Base-by-base conservation (phyloP, 2,888 invertebrate species). In the Allacma fusca region DNA sequence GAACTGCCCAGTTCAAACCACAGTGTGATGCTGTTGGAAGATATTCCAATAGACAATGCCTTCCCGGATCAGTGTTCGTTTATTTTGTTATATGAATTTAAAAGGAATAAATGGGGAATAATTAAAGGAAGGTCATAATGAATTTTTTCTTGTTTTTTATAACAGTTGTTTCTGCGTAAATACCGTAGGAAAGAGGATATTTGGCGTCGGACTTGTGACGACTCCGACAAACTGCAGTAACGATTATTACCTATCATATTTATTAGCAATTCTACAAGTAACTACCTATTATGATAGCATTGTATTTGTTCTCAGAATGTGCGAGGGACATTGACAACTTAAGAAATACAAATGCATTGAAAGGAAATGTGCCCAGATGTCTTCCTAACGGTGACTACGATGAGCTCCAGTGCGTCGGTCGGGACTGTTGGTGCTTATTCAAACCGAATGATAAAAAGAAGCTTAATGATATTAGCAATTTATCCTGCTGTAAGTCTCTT, bases 311-410 rank as follows among this genome's bases (percentile, higher is more conserved):
- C 44, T 29, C 62, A 83, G 84, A 83, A 44, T 85, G 84, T 75
- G 77, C 83, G 16, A 78, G 81, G 67, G 84, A 83, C 64, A 70
- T 80, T 12, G 80, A 69, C 13, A 75, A 76, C 50, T 70, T 83
- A 1, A 40, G 78, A 71, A 65, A 64, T 16, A 75, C 81, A 21
- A 82, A 81, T 1, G 19, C 9, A 13, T 80, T 83, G 50, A 79
- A 76, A 9, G 81, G 81, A n/a, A 67, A 57, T 40, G 79, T 75
- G n/a, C 89, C 91, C 1, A 88, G 91, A 4, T 93, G 93, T 85
- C 87, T 90, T 0, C 85, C 89, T 0, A 90, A 91, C 83, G 93
- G 93, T 0, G 90, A 90, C 83, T 93, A 90, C 86, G 91, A 92
- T 85, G 88, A 89, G 0, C 85, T 93, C 12, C 93, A 93, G 83